These are phyloP conservation scores for Mythimna albipuncta DNA, from an alignment of 2,888 invertebrate genomes.

Conservation along the genomic window DNA sequence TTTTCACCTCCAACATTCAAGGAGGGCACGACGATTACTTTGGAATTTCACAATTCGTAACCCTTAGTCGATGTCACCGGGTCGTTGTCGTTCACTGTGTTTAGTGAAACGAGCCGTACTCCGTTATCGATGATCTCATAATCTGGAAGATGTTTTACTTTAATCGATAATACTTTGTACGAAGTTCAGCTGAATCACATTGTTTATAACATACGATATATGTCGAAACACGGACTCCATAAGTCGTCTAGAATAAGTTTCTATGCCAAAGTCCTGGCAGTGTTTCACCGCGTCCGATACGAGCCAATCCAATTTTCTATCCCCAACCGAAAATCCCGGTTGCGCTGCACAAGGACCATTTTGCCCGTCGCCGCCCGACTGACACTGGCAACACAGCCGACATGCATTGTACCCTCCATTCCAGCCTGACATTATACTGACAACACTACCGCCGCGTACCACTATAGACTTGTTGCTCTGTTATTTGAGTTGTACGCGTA, in stretches of 20 bases:
- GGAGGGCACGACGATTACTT: slow-evolving; percentile 60
- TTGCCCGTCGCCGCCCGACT: slow-evolving; percentile 71
- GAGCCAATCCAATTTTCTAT: slow-evolving; percentile 84
- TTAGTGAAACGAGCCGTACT: slow-evolving; percentile 36
- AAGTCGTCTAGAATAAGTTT: slow-evolving; percentile 75
- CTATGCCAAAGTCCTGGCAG: slow-evolving; percentile 72
- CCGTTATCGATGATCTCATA: slow-evolving; percentile 33
- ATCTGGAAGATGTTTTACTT: slow-evolving; percentile 19
- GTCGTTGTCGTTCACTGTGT: slow-evolving; percentile 38
- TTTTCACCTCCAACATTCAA: slow-evolving; percentile 64
- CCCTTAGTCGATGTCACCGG: slow-evolving; percentile 55
- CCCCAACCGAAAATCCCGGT: slow-evolving; percentile 76
- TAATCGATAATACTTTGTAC: slow-evolving; percentile 4
- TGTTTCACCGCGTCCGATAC: slow-evolving; percentile 76
- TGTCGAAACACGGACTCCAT: slow-evolving; percentile 55
- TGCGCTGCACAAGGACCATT: slow-evolving; percentile 73
- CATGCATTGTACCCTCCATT: slow-evolving; percentile 77
- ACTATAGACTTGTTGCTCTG: slow-evolving; percentile 76
- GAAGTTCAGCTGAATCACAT: slow-evolving; percentile 36
- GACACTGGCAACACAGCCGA: slow-evolving; percentile 72
- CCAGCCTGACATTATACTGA: slow-evolving; percentile 73
- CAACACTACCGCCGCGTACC: slow-evolving; percentile 66
- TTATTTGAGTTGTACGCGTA: slow-evolving; percentile 65
- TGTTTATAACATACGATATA: slow-evolving; percentile 40
- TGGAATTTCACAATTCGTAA: slow-evolving; percentile 65